A percentile compares a stretch with the other conserved stretches of the same genome.
Evolutionary conservation across 2,888 invertebrate genomes (phyloP).

Genomic region (Cryptocheilus praepositus): DNA sequence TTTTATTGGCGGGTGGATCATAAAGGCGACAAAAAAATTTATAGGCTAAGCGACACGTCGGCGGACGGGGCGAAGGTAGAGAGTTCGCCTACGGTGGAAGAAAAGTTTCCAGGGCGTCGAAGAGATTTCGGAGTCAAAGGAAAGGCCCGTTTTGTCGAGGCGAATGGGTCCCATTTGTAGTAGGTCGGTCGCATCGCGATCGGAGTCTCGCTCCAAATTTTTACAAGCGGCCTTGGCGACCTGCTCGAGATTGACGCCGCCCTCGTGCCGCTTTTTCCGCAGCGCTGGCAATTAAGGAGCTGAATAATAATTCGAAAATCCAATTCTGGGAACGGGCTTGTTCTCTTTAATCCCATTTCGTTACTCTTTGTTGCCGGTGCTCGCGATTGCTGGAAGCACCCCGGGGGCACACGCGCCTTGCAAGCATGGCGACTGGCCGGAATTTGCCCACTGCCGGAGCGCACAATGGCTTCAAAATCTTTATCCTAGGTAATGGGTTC

Average conservation of each 20-base stretch:
- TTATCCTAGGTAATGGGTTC: conserved; percentile 45
- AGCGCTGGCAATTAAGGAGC: conserved; percentile 30
- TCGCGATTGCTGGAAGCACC: conserved; percentile 24
- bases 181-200: no score
- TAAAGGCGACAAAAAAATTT: conserved; percentile 50
- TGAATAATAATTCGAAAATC: conserved; percentile 42
- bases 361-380: conserved; percentile 21
- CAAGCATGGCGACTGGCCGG: not conserved
- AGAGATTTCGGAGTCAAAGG: no score
- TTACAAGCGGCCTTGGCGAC: conserved; percentile 24
- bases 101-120: no score
- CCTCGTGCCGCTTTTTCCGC: not conserved
- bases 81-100: no score
- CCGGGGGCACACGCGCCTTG: conserved; percentile 8
- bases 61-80: no score
- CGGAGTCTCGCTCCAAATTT: conserved; percentile 33
- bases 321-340: conserved; percentile 39
- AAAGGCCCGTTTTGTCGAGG: no score
- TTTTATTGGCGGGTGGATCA: conserved; percentile 41
- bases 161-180: no score
- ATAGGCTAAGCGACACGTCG: conserved; percentile 23
- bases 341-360: conserved; percentile 43
- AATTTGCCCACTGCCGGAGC: conserved; percentile 12
- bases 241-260: no score
- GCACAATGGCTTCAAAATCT: conserved; percentile 39